Evolutionary conservation across 2,888 invertebrate species (phyloP), one percentile per base, ranked within the genome.

Genomic region (Euzophera pinguis): DNA sequence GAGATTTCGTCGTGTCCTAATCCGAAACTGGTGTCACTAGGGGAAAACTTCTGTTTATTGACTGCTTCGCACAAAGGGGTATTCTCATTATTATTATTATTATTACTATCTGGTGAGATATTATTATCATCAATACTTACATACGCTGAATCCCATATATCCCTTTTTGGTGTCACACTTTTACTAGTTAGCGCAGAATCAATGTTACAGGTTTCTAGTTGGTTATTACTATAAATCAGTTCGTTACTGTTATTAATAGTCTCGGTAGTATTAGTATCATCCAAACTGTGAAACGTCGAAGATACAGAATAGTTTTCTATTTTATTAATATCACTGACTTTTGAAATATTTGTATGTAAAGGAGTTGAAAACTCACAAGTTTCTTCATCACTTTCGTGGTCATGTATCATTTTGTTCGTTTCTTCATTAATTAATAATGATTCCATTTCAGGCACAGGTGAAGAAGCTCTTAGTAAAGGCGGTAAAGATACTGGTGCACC

Each of bases 71-170:
- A 59, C 38, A 75, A 61, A 45, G 60, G 53, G 54, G 64, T 66
- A 62, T 71, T 79, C 58, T 81, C 81, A 61, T 83, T 87, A 62
- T 81, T 81, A 59, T 85, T 88, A 61, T 83, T 87, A 62, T 81
- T 81, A 59, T 85, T 88, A 56, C 61, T 84, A 63, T 90, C 90
- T 37, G 90, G 82, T 6, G 86, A 82, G 64, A 81, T 78, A 62
- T 80, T 87, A 59, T 71, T 83, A 54, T 91, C 91, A 60, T 91
- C 91, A 57, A 91, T 90, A 75, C 91, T 91, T 61, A 91, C 87
- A 61, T 91, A 91, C 9, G 91, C 91, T 7, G 91, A 91, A 71
- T 91, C 91, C 86, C 90, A 89, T 56, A 79, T 78, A 58, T 91
- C 90, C 76, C 81, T 88, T 63, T 76, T 79, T 27, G 83, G 77